phyloP scores from a whole-genome alignment of 2,113 vertebrate species.

The Gavialis gangeticus region DNA sequence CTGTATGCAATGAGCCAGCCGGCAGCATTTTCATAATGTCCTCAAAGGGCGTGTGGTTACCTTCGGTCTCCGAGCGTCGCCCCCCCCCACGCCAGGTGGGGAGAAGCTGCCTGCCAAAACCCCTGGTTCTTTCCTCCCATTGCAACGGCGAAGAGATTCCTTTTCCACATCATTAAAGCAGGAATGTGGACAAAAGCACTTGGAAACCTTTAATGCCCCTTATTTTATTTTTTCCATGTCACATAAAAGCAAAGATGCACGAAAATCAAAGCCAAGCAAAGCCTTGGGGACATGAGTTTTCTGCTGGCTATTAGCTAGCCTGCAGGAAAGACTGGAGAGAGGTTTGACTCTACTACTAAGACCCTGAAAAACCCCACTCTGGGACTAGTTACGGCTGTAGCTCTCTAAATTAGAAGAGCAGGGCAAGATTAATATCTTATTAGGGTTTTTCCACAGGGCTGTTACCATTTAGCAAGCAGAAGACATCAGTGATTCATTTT shows the following conservation, averaged over 20 bases:
- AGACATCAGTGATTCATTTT: slow-evolving; percentile 69
- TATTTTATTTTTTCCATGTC: background rate
- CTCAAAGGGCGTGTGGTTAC: background rate
- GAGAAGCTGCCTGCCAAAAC: background rate
- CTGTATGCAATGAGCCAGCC: background rate
- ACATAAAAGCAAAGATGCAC: slow-evolving; percentile 5
- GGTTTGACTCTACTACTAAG: slow-evolving; percentile 44
- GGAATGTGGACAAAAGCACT: background rate
- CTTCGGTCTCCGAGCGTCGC: background rate
- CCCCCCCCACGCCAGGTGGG: background rate
- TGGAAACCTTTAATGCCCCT: slow-evolving; percentile 31
- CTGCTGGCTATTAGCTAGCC: slow-evolving; percentile 20
- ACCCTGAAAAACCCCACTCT: slow-evolving; percentile 48
- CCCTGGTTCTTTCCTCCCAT: background rate
- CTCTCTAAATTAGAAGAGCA: slow-evolving; percentile 59
- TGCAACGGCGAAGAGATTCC: slow-evolving; percentile 4
- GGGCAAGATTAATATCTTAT: slow-evolving; percentile 74
- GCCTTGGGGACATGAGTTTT: slow-evolving; percentile 15
- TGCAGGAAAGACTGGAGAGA: slow-evolving; percentile 50
- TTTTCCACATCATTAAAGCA: slow-evolving; percentile 20
- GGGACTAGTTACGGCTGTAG: slow-evolving; percentile 66
- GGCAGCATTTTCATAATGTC: background rate
- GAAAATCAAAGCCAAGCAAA: slow-evolving; percentile 23
- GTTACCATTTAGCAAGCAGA: slow-evolving; percentile 68
- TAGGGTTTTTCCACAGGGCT: slow-evolving; percentile 62